Percentiles rank a stretch among this genome's conserved stretches.
Evolutionary conservation across 2,888 invertebrate species (phyloP).

Genomic region (Venustoraphidia nigricollis): DNA sequence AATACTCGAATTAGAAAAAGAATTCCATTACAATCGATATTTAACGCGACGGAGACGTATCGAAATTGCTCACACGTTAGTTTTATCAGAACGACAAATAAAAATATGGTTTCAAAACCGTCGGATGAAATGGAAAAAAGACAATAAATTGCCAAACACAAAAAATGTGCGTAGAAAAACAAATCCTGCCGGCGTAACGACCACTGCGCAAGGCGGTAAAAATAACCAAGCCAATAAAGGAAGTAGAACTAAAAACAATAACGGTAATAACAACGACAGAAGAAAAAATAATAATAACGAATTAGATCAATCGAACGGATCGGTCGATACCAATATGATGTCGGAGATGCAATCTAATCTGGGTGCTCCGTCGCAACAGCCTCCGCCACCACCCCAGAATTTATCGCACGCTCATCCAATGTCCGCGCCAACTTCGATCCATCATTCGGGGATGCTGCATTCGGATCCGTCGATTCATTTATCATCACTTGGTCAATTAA

Average conservation of each 20-base stretch:
- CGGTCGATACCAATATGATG: conserved; percentile 27
- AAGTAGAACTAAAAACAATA: conserved; percentile 44
- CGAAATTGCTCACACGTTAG: conserved; percentile 92
- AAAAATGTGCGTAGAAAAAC: conserved; percentile 61
- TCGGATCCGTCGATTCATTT: conserved; percentile 30
- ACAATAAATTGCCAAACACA: conserved; percentile 79
- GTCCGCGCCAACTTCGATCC: conserved; percentile 17
- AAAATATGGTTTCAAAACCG: conserved; percentile 82
- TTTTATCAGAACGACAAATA: conserved; percentile 80
- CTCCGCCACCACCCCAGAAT: conserved; percentile 34
- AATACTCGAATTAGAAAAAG: conserved; percentile 92
- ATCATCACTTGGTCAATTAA: conserved; percentile 36
- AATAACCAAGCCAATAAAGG: conserved; percentile 28
- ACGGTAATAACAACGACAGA: conserved; percentile 37
- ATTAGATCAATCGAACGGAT: conserved; percentile 33
- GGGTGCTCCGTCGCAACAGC: conserved; percentile 21
- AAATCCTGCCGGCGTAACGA: conserved; percentile 54
- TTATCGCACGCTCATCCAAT: conserved; percentile 38
- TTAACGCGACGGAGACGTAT: conserved; percentile 87
- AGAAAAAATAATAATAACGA: conserved; percentile 28
- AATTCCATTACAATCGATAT: conserved; percentile 96
- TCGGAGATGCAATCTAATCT: conserved; percentile 32
- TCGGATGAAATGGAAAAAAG: conserved; percentile 77
- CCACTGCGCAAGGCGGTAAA: conserved; percentile 24
- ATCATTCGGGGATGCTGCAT: conserved; percentile 23